Evolutionary conservation across 2,797 vertebrate species (phyloP).

Genomic region (Odontamblyopus lacepedii): DNA sequence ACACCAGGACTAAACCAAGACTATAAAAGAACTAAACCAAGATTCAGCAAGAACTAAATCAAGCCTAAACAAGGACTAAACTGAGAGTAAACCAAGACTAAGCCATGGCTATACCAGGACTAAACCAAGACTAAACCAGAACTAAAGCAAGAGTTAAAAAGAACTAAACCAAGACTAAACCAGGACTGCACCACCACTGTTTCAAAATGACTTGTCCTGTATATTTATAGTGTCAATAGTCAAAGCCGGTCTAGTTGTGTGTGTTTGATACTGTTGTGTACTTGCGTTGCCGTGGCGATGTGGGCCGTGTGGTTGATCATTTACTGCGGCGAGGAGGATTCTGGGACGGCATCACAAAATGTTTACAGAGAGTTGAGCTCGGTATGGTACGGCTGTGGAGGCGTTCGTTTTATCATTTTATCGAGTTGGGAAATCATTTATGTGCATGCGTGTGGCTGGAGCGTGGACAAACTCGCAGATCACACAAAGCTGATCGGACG

Average conservation of each 20-base stretch:
- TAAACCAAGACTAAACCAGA: no score
- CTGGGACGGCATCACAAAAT: conserved; percentile 19
- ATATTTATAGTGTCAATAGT: conserved; percentile 17
- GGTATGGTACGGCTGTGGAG: background rate
- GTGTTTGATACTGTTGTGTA: conserved; percentile 24
- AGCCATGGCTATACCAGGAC: no score
- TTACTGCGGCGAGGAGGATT: conserved; percentile 18
- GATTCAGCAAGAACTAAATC: no score
- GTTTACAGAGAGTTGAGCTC: conserved; percentile 2
- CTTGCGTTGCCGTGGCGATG: conserved; percentile 39
- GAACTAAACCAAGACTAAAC: no score
- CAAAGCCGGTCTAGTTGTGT: conserved; percentile 11
- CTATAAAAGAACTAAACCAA: no score
- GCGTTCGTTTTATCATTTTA: background rate
- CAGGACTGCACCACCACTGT: no score
- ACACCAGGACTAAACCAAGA: no score
- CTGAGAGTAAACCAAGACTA: background rate
- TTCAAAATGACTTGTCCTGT: background rate
- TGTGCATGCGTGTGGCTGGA: background rate
- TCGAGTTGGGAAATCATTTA: background rate
- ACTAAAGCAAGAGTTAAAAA: no score
- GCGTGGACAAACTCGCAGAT: background rate
- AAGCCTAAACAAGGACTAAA: background rate
- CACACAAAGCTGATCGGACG: background rate
- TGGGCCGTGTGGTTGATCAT: conserved; percentile 26